Evolutionary conservation across 1,140 invertebrate species (phyloP).

Genomic region (Anoplophora glabripennis): DNA sequence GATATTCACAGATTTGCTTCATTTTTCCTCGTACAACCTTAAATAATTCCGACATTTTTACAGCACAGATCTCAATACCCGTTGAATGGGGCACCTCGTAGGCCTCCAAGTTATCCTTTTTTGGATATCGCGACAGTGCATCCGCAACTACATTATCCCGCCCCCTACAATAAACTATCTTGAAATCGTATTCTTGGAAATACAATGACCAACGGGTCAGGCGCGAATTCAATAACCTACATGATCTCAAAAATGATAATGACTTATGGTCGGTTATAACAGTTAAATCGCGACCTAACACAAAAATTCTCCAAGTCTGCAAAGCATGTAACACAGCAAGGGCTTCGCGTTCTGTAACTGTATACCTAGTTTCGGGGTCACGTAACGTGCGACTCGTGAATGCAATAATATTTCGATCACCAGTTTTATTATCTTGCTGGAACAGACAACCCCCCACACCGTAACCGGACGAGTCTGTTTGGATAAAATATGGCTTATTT

Average conservation of each 20-base stretch:
- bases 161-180: constrained; percentile 4
- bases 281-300: neutral
- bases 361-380: neutral
- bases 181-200: constrained; percentile 5
- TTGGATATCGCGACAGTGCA: neutral
- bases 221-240: neutral
- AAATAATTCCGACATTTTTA: neutral
- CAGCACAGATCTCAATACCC: neutral
- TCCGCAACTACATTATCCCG: constrained; percentile 1
- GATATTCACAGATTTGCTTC: neutral
- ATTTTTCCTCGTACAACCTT: neutral
- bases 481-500: neutral
- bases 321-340: neutral
- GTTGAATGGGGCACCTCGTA: neutral
- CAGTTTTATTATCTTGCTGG: neutral
- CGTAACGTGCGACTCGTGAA: neutral
- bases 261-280: constrained; percentile 1
- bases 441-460: constrained; percentile 3
- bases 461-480: constrained; percentile 5
- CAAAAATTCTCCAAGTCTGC: constrained; percentile 1
- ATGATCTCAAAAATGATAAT: constrained; percentile 1
- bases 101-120: neutral
- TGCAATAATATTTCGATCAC: neutral
- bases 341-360: neutral
- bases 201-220: constrained; percentile 3